Conservation (phyloP, 2,797 vertebrate genomes). For the Megaceryle alcyon region DNA sequence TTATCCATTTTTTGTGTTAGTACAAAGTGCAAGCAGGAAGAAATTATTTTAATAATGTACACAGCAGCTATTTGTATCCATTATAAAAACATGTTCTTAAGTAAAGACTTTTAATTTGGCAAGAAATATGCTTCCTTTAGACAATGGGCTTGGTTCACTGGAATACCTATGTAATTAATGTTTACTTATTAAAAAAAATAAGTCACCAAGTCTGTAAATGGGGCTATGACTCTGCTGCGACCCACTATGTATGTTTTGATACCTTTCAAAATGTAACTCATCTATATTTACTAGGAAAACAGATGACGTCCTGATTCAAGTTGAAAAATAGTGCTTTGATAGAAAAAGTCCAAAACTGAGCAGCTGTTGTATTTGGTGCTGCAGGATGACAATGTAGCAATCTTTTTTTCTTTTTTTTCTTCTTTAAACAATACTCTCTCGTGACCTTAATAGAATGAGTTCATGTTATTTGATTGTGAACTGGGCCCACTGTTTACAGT, state of each 20-base stretch:
- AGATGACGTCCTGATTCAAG: not conserved
- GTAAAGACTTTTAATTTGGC: constrained; percentile 44
- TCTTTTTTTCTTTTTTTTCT: not conserved
- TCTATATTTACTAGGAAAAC: not conserved
- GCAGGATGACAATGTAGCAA: constrained; percentile 1
- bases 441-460: not conserved
- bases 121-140: constrained; percentile 61
- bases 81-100: constrained; percentile 42
- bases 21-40: constrained; percentile 48
- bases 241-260: not conserved
- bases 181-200: not conserved
- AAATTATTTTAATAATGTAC: constrained; percentile 61
- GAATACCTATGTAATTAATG: constrained; percentile 22
- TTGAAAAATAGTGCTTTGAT: not conserved
- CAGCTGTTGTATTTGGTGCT: not conserved
- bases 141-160: constrained; percentile 65
- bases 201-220: not conserved
- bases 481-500: constrained; percentile 57
- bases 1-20: constrained; percentile 51
- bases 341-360: not conserved
- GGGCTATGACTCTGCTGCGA: not conserved
- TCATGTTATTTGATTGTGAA: constrained; percentile 31
- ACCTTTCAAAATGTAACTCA: not conserved
- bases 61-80: constrained; percentile 56
- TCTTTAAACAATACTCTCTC: not conserved